phyloP scores from a whole-genome alignment of 2,888 invertebrate species.

The Catocala fraxini region DNA sequence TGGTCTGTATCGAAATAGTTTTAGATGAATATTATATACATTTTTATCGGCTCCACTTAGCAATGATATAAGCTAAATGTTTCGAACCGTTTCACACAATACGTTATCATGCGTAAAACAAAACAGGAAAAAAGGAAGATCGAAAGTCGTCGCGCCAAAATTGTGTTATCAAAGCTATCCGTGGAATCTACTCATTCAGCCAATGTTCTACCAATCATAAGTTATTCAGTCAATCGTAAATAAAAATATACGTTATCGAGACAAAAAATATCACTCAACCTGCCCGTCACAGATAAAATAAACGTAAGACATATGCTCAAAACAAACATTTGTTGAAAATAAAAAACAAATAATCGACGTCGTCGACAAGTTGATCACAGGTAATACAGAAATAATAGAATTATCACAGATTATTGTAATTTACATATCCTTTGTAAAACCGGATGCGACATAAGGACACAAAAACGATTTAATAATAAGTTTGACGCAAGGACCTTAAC shows the following conservation, averaged over 20 bases:
- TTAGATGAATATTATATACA: no score
- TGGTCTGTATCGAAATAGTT: no score
- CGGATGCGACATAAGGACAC: conserved; percentile 85
- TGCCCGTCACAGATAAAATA: conserved; percentile 55
- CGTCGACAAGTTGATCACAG: conserved; percentile 83
- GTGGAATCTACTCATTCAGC: not conserved
- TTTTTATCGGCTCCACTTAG: no score
- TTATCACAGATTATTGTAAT: conserved; percentile 86
- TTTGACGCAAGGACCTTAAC: conserved; percentile 82
- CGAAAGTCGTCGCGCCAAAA: conserved; percentile 28
- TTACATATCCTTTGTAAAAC: conserved; percentile 83
- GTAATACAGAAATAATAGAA: conserved; percentile 84
- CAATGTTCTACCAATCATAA: conserved; percentile 9
- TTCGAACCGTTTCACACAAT: not conserved
- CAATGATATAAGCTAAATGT: not conserved
- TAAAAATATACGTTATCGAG: conserved; percentile 45
- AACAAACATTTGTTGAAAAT: conserved; percentile 74
- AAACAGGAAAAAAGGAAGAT: conserved; percentile 11
- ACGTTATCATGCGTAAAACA: conserved; percentile 10
- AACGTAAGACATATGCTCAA: conserved; percentile 74
- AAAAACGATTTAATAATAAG: conserved; percentile 87
- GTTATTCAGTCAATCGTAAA: conserved; percentile 11
- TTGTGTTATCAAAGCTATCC: conserved; percentile 5
- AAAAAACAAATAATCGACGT: conserved; percentile 58
- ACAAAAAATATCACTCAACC: conserved; percentile 54